phyloP scores from a whole-genome alignment of 2,113 vertebrate genomes.

The Raja brachyura region DNA sequence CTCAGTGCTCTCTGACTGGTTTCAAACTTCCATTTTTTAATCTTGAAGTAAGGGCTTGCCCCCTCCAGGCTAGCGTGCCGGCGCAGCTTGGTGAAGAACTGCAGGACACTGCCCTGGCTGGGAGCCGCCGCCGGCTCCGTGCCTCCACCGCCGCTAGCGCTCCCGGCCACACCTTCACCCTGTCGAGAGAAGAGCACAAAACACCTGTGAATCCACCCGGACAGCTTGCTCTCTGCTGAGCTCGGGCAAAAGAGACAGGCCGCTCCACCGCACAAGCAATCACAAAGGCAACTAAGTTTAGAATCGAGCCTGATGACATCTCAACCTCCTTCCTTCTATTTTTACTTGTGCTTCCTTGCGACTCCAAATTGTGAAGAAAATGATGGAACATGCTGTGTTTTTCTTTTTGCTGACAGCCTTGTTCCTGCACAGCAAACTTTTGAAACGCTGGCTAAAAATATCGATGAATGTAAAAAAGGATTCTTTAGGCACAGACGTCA shows the following conservation, averaged over 20 bases:
- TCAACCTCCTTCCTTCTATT: slow-evolving; percentile 3
- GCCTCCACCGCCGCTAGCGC: slow-evolving; percentile 37
- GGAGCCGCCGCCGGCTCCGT: slow-evolving; percentile 45
- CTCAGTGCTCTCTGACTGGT: slow-evolving; percentile 86
- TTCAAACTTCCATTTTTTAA: slow-evolving; percentile 94
- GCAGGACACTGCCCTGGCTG: slow-evolving; percentile 65
- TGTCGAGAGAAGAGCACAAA: slow-evolving; percentile 41
- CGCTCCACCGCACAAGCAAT: too few relatives aligned
- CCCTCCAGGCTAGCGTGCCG: slow-evolving; percentile 89
- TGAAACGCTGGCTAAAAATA: background rate
- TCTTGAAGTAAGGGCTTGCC: slow-evolving; percentile 88
- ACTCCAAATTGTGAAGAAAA: background rate
- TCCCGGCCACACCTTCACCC: slow-evolving; percentile 57
- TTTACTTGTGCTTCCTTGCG: too few relatives aligned
- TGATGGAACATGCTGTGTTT: background rate
- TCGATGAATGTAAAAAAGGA: background rate
- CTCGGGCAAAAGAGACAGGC: background rate
- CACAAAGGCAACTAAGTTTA: slow-evolving; percentile 5
- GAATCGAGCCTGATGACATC: background rate
- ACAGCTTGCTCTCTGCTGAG: background rate
- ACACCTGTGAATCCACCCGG: background rate
- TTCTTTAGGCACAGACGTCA: background rate
- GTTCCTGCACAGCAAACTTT: background rate
- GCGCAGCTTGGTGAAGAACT: slow-evolving; percentile 83
- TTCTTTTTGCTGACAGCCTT: background rate